These are phyloP conservation scores for Bilobella aurantiaca DNA, from an alignment of 1,140 invertebrate genomes.

Conservation along the genomic window DNA sequence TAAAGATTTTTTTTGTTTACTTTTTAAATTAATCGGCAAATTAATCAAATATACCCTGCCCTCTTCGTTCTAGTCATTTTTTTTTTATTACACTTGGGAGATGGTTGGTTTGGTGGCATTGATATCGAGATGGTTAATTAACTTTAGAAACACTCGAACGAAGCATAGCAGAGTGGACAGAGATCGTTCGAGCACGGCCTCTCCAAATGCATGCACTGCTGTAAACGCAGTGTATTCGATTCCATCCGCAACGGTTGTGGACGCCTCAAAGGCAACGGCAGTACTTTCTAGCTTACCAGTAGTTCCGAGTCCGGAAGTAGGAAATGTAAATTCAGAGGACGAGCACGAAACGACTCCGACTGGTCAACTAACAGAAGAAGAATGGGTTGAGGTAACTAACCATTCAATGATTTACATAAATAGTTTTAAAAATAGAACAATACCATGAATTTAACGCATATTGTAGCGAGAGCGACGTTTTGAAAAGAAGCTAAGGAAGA, in stretches of 20 bases:
- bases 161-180: slow-evolving; percentile 32
- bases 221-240: neutral
- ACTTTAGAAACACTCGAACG: slow-evolving; percentile 6
- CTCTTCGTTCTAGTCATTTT: too few relatives aligned
- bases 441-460: too few relatives aligned
- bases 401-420: neutral
- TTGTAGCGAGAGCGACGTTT: slow-evolving; percentile 54
- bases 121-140: neutral
- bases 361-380: slow-evolving; percentile 46
- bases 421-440: too few relatives aligned
- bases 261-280: neutral
- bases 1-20: too few relatives aligned
- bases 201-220: slow-evolving; percentile 14
- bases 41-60: too few relatives aligned
- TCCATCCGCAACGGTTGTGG: slow-evolving; percentile 2
- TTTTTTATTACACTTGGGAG: too few relatives aligned
- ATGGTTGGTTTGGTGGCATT: neutral
- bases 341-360: slow-evolving; percentile 51
- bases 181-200: slow-evolving; percentile 21
- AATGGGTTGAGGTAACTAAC: slow-evolving; percentile 49
- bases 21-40: too few relatives aligned
- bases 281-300: slow-evolving; percentile 17
- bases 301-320: slow-evolving; percentile 34
- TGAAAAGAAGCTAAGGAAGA: slow-evolving; percentile 59
- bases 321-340: slow-evolving; percentile 60